Percentiles rank a stretch among this genome's conserved stretches.
phyloP scores from a whole-genome alignment of 2,113 vertebrate species.

The Grammatotria lemairii region DNA sequence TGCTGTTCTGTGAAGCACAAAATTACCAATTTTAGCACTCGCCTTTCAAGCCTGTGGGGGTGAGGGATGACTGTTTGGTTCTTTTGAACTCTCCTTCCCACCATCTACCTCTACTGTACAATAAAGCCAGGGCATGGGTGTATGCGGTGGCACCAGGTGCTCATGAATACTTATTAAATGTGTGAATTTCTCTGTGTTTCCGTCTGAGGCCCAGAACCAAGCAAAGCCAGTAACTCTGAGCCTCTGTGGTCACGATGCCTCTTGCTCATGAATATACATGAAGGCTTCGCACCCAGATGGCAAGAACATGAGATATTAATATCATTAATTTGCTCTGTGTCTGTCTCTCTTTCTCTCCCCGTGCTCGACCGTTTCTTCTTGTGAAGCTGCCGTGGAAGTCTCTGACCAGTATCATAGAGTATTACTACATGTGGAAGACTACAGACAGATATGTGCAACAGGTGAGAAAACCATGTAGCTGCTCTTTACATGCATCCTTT shows the following conservation, averaged over 20 bases:
- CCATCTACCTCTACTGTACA: background rate
- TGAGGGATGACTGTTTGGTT: background rate
- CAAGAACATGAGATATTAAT: slow-evolving; percentile 57
- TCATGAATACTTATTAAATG: slow-evolving; percentile 52
- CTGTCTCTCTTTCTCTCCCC: background rate
- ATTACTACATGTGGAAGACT: slow-evolving; percentile 99
- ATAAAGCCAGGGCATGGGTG: background rate
- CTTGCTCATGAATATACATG: slow-evolving; percentile 48
- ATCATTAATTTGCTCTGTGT: slow-evolving; percentile 42
- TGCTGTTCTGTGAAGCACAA: background rate
- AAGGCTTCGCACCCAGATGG: slow-evolving; percentile 31
- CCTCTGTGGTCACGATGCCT: slow-evolving; percentile 18
- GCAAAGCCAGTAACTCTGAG: slow-evolving; percentile 17
- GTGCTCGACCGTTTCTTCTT: background rate
- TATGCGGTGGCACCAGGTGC: slow-evolving; percentile 18
- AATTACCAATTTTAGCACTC: background rate
- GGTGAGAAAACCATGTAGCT: slow-evolving; percentile 67
- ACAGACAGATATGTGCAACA: slow-evolving; percentile 99
- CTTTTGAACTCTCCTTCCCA: background rate
- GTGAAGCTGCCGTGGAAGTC: slow-evolving; percentile 96
- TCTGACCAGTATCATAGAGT: slow-evolving; percentile 96
- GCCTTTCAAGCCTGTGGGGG: background rate
- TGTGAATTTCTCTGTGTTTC: slow-evolving; percentile 15
- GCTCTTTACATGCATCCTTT: background rate
- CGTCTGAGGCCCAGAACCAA: background rate